Conservation (phyloP, 2,797 vertebrate species). For the Babyrousa celebensis region DNA sequence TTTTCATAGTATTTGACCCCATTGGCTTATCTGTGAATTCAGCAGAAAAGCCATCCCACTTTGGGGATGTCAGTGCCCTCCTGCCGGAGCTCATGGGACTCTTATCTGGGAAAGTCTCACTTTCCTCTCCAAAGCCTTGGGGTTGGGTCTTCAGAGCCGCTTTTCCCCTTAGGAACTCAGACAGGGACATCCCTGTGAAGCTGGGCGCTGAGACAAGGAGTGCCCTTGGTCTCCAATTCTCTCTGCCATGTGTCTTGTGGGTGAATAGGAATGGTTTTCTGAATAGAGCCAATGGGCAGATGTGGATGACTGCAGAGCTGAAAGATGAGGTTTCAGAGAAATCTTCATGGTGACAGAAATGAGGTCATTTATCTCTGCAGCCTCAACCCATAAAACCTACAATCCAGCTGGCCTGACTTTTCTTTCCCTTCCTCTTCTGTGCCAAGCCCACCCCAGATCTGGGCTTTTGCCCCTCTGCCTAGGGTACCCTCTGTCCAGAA, state of each 20-base stretch:
- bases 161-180: background rate
- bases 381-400: background rate
- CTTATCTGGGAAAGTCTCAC: background rate
- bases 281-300: background rate
- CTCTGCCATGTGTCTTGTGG: background rate
- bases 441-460: background rate
- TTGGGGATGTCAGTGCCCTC: background rate
- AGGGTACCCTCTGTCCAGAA: background rate
- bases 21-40: slow-evolving; percentile 60
- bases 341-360: background rate
- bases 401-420: background rate
- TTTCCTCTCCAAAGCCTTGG: background rate
- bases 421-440: background rate
- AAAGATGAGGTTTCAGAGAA: background rate
- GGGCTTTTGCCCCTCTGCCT: background rate
- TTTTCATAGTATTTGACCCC: background rate
- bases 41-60: slow-evolving; percentile 11
- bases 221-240: background rate
- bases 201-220: background rate
- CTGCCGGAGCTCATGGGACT: background rate
- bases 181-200: background rate
- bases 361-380: background rate
- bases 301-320: background rate
- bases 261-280: background rate
- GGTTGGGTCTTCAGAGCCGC: background rate